These are phyloP conservation scores for Subacronicta megacephala DNA, from an alignment of 2,888 invertebrate genomes.

Conservation along the genomic window DNA sequence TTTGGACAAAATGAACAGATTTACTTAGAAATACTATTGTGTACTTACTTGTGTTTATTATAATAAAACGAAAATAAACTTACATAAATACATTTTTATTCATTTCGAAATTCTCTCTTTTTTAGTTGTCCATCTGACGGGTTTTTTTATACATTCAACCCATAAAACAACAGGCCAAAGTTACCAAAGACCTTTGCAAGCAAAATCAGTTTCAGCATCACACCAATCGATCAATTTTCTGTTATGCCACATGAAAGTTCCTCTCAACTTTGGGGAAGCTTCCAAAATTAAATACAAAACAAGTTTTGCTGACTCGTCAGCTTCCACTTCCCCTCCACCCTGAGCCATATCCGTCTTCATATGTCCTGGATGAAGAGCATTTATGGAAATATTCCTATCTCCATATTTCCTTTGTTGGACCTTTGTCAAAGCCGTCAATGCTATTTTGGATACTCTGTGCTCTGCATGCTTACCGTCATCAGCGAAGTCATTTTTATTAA, in stretches of 20 bases:
- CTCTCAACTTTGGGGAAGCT: slow-evolving; percentile 90
- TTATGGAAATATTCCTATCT: slow-evolving; percentile 76
- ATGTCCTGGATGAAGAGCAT: slow-evolving; percentile 80
- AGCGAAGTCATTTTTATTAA: slow-evolving; percentile 79
- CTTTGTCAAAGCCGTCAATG: slow-evolving; percentile 78
- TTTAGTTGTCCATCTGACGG: too few species aligned
- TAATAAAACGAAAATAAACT: too few species aligned
- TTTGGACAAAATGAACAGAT: too few species aligned
- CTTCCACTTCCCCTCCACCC: slow-evolving; percentile 89
- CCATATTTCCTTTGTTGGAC: slow-evolving; percentile 77
- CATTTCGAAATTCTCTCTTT: too few species aligned
- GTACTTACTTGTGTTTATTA: too few species aligned
- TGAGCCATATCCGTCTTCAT: slow-evolving; percentile 80
- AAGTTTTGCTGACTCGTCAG: slow-evolving; percentile 88
- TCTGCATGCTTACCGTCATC: slow-evolving; percentile 84
- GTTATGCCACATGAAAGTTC: slow-evolving; percentile 91
- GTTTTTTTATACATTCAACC: not conserved
- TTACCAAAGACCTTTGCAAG: slow-evolving; percentile 72
- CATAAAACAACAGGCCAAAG: not conserved
- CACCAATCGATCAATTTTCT: slow-evolving; percentile 90
- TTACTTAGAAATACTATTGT: too few species aligned
- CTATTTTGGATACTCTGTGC: slow-evolving; percentile 82
- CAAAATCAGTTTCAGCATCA: slow-evolving; percentile 76
- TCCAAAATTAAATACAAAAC: slow-evolving; percentile 91
- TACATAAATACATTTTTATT: too few species aligned